A percentile compares a stretch with the other conserved stretches of the same genome.
Conservation (phyloP, 2,888 invertebrate species). For the Stenurella melanura region DNA sequence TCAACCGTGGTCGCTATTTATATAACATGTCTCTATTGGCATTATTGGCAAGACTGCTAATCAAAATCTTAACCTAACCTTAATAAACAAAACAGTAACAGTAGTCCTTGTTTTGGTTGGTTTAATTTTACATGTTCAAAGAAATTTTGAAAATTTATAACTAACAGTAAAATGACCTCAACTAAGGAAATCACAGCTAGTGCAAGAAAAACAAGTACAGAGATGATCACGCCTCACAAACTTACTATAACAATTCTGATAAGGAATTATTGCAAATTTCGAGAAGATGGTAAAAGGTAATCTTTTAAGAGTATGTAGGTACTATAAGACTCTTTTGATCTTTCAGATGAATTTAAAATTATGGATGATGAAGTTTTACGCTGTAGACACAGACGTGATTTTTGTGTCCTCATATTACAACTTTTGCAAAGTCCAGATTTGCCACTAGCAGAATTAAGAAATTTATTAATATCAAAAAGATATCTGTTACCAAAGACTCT, state of each 20-base stretch:
- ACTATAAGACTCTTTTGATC: constrained; percentile 8
- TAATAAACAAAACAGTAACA: too few relatives aligned
- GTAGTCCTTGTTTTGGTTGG: too few relatives aligned
- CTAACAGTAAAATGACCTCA: constrained; percentile 34
- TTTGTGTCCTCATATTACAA: constrained; percentile 87
- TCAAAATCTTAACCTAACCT: too few relatives aligned
- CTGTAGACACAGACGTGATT: constrained; percentile 82
- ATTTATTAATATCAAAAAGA: constrained; percentile 78
- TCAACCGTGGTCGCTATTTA: too few relatives aligned
- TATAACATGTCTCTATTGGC: too few relatives aligned
- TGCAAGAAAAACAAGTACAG: constrained; percentile 48
- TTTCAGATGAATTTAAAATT: constrained; percentile 74
- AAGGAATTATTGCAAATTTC: constrained; percentile 82
- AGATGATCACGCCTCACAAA: constrained; percentile 84
- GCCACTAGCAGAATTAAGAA: constrained; percentile 81
- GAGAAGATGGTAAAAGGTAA: constrained; percentile 72
- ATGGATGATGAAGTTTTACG: constrained; percentile 74
- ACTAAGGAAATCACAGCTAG: constrained; percentile 48
- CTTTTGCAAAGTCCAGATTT: constrained; percentile 89
- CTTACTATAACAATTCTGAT: constrained; percentile 85
- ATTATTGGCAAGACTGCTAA: too few relatives aligned
- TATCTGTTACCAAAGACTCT: constrained; percentile 77
- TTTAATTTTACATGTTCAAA: too few relatives aligned
- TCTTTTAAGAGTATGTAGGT: constrained; percentile 17
- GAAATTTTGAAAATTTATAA: background rate